A percentile compares a stretch with the other conserved stretches of the same genome.
phyloP scores from a whole-genome alignment of 2,797 vertebrate genomes.

The Nannoperca obscura region DNA sequence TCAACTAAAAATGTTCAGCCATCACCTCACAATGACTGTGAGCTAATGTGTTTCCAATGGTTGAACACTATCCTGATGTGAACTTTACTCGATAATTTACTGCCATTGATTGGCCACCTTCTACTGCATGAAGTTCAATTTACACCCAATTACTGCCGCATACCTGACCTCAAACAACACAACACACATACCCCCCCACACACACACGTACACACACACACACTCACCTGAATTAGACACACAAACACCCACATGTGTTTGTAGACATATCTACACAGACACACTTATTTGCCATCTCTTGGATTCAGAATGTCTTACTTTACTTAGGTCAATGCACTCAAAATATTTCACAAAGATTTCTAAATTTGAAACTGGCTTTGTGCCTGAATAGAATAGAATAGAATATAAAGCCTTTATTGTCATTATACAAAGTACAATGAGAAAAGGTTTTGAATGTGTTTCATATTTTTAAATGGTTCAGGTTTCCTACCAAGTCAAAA shows the following conservation, averaged over 20 bases:
- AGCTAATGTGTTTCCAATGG: slow-evolving; percentile 38
- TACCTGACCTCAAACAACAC: neutral
- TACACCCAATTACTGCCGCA: slow-evolving; percentile 43
- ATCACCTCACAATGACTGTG: slow-evolving; percentile 26
- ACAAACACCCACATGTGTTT: neutral
- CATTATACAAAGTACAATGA: too few species aligned
- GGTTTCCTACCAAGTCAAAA: slow-evolving; percentile 1
- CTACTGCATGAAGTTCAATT: slow-evolving; percentile 41
- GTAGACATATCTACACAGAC: neutral
- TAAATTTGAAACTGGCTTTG: neutral
- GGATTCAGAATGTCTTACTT: neutral
- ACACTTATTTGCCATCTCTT: neutral
- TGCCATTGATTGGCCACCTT: slow-evolving; percentile 47
- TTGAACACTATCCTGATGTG: slow-evolving; percentile 33
- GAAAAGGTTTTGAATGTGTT: neutral
- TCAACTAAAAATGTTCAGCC: slow-evolving; percentile 1
- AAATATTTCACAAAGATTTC: slow-evolving; percentile 14
- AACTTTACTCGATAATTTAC: slow-evolving; percentile 56
- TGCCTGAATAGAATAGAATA: too few species aligned
- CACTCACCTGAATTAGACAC: neutral
- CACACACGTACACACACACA: too few species aligned
- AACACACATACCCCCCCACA: neutral
- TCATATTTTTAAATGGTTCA: neutral
- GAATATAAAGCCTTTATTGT: too few species aligned
- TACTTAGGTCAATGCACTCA: neutral